Percentiles rank a stretch among this genome's conserved stretches.
Evolutionary conservation across 2,888 invertebrate species (phyloP).

Genomic region (Yponomeuta evonymella): DNA sequence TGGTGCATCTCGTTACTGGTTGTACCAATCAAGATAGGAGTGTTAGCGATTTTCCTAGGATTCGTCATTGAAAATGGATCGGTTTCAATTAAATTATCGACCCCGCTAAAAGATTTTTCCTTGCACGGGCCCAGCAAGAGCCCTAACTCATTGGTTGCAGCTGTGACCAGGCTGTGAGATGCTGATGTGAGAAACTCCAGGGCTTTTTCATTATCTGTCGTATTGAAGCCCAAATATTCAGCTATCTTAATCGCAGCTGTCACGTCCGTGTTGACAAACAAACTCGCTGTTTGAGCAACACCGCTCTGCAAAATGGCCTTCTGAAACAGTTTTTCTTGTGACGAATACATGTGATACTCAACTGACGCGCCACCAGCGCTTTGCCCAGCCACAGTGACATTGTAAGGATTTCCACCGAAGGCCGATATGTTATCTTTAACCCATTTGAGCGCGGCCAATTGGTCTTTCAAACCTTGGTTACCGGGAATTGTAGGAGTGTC

Average conservation of each 20-base stretch:
- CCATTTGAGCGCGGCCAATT: conserved; percentile 57
- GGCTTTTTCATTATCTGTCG: conserved; percentile 10
- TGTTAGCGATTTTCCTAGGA: conserved; percentile 6
- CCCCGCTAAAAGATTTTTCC: conserved; percentile 12
- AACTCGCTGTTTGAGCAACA: conserved; percentile 38
- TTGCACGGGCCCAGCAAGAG: conserved; percentile 7
- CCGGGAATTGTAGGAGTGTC: conserved; percentile 54
- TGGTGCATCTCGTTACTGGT: background rate
- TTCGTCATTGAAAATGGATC: background rate
- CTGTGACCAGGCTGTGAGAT: background rate
- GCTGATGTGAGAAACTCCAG: background rate
- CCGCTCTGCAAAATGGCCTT: conserved; percentile 61
- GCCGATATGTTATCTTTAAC: conserved; percentile 53
- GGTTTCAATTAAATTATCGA: conserved; percentile 10
- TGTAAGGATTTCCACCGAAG: conserved; percentile 65
- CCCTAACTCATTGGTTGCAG: background rate
- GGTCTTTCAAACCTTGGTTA: conserved; percentile 66
- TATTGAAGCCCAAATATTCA: conserved; percentile 9
- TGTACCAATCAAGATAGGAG: conserved; percentile 5
- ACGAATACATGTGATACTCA: conserved; percentile 54
- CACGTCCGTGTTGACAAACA: background rate
- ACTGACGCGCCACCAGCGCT: conserved; percentile 57
- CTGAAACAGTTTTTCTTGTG: conserved; percentile 55
- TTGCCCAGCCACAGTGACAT: conserved; percentile 60
- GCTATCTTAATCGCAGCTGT: background rate